Conservation (phyloP, 1,140 invertebrate species). For the Ceratina australensis region DNA sequence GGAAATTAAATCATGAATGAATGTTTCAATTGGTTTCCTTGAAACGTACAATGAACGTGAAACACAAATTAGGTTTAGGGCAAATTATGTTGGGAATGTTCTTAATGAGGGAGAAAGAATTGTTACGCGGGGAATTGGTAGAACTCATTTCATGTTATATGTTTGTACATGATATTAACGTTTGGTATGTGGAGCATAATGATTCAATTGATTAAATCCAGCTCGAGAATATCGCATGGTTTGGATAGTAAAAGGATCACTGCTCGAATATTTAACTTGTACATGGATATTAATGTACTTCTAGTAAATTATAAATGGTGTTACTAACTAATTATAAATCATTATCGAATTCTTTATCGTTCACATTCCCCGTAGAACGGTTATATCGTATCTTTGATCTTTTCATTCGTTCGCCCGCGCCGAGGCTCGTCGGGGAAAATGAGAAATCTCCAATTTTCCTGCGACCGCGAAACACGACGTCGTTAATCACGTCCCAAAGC, state of each 20-base stretch:
- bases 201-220: conserved; percentile 21
- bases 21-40: not conserved
- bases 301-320: too few relatives aligned
- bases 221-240: not conserved
- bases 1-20: too few relatives aligned
- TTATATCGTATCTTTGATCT: too few relatives aligned
- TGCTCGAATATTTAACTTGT: too few relatives aligned
- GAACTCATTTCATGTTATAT: conserved; percentile 5
- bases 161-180: conserved; percentile 15
- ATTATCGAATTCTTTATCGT: too few relatives aligned
- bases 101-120: not conserved
- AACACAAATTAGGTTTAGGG: not conserved
- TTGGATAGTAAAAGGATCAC: too few relatives aligned
- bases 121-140: not conserved
- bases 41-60: not conserved
- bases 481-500: not conserved
- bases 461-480: not conserved
- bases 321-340: too few relatives aligned
- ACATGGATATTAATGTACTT: too few relatives aligned
- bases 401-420: too few relatives aligned
- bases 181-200: conserved; percentile 3
- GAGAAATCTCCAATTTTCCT: too few relatives aligned
- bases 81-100: not conserved
- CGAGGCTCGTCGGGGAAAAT: too few relatives aligned
- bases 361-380: too few relatives aligned